Evolutionary conservation across 2,888 invertebrate species (phyloP), one percentile per base, ranked within the genome.

Genomic region (Teleogryllus oceanicus): DNA sequence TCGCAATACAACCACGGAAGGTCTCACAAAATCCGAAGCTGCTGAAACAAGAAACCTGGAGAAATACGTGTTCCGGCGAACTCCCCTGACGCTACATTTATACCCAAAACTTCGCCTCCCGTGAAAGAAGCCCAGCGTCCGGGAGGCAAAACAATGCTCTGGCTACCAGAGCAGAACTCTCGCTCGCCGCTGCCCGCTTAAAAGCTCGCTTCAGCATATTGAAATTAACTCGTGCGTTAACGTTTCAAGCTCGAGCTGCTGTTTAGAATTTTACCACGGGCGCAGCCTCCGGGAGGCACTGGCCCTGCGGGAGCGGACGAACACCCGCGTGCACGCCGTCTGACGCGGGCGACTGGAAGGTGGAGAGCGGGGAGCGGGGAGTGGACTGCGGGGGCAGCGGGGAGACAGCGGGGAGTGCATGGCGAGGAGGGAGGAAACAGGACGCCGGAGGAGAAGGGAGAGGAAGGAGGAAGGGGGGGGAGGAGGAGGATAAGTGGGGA

Each of bases 201-300:
- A 62, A 62, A 62, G 13, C 62, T 62, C 62, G 62, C 62, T 62
- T 13, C 62, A 62, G 62, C 13, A n/a, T 62, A 62, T 62, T 62
- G 62, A 62, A 62, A 62, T 18, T n/a, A 62, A 62, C 62, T 62
- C 62, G 62, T 13, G 62, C 62, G 62, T 62, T 62, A 62, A 62
- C 13, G n/a, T 62, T 62, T 62, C 62, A 62, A 62, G 62, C 62
- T 62, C 62, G 62, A 62, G 16, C n/a, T 62, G 16, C 62, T 18
- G 13, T 62, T 62, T n/a, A 62, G 62, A 62, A 62, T 62, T 62
- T 62, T 62, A 11, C 62, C 62, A 8, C 62, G 62, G 62, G 5
- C 62, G 62, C 62, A 5, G 8, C 37, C 37, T 37, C 8, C 37
- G 37, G 37, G 37, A 37, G 37, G 37, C 37, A 5, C 37, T 37